Base-by-base conservation (phyloP, 1,140 invertebrate genomes). In the Atta colombica region DNA sequence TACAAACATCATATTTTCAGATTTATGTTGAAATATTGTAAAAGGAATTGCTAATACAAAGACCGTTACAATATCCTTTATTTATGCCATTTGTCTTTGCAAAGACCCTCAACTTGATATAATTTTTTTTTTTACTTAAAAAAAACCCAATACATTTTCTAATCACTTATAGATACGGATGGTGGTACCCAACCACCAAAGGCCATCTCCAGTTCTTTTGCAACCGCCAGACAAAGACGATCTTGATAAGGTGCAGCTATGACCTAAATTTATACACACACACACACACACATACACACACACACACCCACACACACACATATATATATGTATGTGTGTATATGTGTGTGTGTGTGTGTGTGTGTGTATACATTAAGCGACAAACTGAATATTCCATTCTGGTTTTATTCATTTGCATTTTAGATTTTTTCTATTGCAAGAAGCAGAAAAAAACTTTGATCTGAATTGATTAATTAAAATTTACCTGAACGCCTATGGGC, bases 151-250 rank as follows among this genome's bases (percentile, higher is more conserved):
- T 35, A 2, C 2, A 6, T 35, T 35, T 35, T 6, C 39, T 35
- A 71, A 45, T 82, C 18, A 10, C 18, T 28, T 21, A 28, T 31
- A 1, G 39, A 8, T 21, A 8, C 7, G 3, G 55, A 60, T 58
- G 25, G 91, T 60, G 95, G 92, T 45, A 94, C 77, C 98, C 98
- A 99, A 1, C 98, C 98, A 10, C 98, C 98, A 94, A 98, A 98
- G 1, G 95, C 96, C 71, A 96, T 96, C 91, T 98, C 98, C n/a
- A 99, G 93, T 87, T 98, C 97, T 87, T 95, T 92, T 0, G 98
- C 98, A 3, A 98, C 96, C 4, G 97, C 96, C 35, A 99, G 92
- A 84, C 97, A 97, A 0, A 98, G 92, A 61, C 97, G 96, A 94
- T 99, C 98, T 92, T 97, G 96, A 92, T 96, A 93, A 8, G 96